Evolutionary conservation across 2,113 vertebrate species (phyloP), one percentile per base, ranked within the genome.

Genomic region (Proteles cristata): DNA sequence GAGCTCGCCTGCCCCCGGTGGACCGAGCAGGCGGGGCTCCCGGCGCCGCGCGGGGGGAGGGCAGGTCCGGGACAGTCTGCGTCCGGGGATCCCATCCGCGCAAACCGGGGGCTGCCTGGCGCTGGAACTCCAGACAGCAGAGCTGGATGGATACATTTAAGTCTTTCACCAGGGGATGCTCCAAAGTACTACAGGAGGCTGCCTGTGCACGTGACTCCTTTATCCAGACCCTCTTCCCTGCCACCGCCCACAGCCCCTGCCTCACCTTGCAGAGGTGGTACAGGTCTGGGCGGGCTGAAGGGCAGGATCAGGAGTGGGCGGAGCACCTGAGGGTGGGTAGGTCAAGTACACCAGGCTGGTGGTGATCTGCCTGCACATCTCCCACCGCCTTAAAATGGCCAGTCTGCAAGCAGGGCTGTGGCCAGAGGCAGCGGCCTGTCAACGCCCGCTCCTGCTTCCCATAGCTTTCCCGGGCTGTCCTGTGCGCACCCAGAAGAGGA

Each of bases 361-460:
- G 58, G 58, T 7, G 17, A 48, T 9, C 55, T 26, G 10, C 39
- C 77, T 21, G 9, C 15, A 0, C 11, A 2, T 1, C 23, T 45
- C 19, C 31, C 16, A 19, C 12, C 35, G 21, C n/a, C 15, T 5
- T 26, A 15, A 73, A 45, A 19, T 15, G 5, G 73, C 2, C 1
- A 7, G 48, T 4, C 25, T 21, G 11, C 9, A 2, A 0, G 0
- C 10, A 7, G 26, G 31, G 58, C 23, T 53, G 53, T 11, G 2
- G 5, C 83, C 28, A 1, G 3, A 65, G 33, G 19, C 15, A 3
- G 0, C 6, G 12, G 19, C 35, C 10, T 16, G 0, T 0, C 61
- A 7, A 11, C 28, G 2, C 26, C 50, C 12, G 0, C 3, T 31
- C 66, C 65, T 11, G 14, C 45, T 5, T 12, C 7, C 10, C 3